Evolutionary conservation across 92 coral and sea anemone species (phyloP), one percentile per base, ranked within the genome.

Genomic region (Virgularia gustaviana): DNA sequence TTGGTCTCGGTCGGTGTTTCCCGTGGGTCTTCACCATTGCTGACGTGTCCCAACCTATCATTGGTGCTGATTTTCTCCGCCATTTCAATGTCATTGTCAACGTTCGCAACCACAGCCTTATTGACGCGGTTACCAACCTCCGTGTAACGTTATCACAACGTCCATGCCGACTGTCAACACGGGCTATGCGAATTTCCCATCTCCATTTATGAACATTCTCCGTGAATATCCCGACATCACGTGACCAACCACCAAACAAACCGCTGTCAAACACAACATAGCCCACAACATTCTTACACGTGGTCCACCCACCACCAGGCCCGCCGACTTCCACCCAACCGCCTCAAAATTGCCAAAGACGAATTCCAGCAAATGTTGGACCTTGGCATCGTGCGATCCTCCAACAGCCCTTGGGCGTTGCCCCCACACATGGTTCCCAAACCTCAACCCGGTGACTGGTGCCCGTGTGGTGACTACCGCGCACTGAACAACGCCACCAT

Each of bases 21-120:
- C 58, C 20, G 58, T 52, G 58, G 58, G 27, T 52, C 6, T 52
- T 52, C 58, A 52, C 58, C 58, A 52, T 52, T 30, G 58, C 58
- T 19, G 58, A 52, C 27, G 58, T 52, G 20, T 30, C 20, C 20
- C 58, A 52, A 19, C 58, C 58, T 52, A n/a, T n/a, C n/a, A n/a
- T n/a, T n/a, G n/a, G n/a, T n/a, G n/a, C n/a, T n/a, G n/a, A n/a
- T n/a, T n/a, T 52, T 30, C 27, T 52, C 20, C 58, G 58, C 27
- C 58, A 52, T 52, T 52, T 52, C 58, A 52, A 36, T 18, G 11
- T 62, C 9, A 36, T 2, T 12, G 45, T 62, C 6, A 52, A 62
- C 36, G 1, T 15, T 1, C 19, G 18, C 9, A 4, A 34, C 0
- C 20, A 52, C 58, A 52, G 58, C 58, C 58, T 52, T 30, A 52